These are phyloP conservation scores for Poeciliopsis turrubarensis DNA, from an alignment of 2,113 vertebrate species.

Conservation along the genomic window DNA sequence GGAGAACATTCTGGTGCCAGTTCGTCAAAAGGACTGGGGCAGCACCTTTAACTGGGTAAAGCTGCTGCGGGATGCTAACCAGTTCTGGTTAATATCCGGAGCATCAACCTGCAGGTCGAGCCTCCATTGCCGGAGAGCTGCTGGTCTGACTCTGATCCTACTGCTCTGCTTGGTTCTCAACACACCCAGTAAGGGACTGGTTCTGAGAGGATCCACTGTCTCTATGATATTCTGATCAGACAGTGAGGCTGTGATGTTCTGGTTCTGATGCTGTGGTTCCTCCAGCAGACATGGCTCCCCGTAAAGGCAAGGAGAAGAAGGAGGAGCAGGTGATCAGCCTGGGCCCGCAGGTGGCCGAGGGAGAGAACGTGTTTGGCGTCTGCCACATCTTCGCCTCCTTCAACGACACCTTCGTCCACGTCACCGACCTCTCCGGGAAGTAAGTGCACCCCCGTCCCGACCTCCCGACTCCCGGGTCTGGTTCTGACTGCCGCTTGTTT, in stretches of 20 bases:
- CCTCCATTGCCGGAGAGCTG: constrained; percentile 2
- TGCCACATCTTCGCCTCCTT: constrained; percentile 99
- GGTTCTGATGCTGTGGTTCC: too few relatives aligned
- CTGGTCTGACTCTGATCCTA: background rate
- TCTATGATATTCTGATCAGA: too few relatives aligned
- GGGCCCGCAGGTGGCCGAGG: constrained; percentile 97
- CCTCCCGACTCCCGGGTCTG: rapidly evolving
- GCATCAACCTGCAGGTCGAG: background rate
- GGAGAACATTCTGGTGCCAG: too few relatives aligned
- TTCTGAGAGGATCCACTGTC: too few relatives aligned
- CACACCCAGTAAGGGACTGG: too few relatives aligned
- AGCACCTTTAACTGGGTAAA: background rate
- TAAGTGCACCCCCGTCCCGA: constrained; percentile 67
- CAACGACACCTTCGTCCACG: constrained; percentile 98
- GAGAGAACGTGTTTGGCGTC: constrained; percentile 97
- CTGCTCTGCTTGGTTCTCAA: background rate
- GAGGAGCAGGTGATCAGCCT: constrained; percentile 99
- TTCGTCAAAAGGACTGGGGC: background rate
- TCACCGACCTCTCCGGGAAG: constrained; percentile 99
- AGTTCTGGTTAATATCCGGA: background rate
- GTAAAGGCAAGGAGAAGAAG: constrained; percentile 99
- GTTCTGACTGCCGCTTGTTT: constrained; percentile 11
- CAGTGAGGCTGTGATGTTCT: too few relatives aligned
- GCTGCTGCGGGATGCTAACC: too few relatives aligned
- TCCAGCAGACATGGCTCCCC: constrained; percentile 89